Percentiles rank a stretch among this genome's conserved stretches.
phyloP scores from a whole-genome alignment of 2,888 invertebrate species.

The Epinotia bilunana region DNA sequence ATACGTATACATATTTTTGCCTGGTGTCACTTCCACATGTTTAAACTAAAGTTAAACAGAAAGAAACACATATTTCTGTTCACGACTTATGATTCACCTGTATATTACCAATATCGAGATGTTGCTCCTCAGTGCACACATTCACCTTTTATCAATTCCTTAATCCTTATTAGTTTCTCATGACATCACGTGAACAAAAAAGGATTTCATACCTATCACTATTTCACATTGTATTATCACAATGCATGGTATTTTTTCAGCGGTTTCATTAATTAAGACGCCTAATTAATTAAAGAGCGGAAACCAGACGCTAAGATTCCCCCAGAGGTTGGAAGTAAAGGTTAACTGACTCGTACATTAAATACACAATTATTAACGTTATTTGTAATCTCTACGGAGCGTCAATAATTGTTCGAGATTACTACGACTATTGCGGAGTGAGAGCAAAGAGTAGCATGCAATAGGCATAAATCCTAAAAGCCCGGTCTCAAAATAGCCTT shows the following conservation, averaged over 20 bases:
- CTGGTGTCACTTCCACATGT: too few species aligned
- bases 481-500: not conserved
- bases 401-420: conserved; percentile 4
- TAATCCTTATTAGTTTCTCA: too few species aligned
- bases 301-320: not conserved
- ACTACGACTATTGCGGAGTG: conserved; percentile 2
- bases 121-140: too few species aligned
- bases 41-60: too few species aligned
- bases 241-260: not conserved
- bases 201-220: too few species aligned
- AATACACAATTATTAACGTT: conserved; percentile 6
- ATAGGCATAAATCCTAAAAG: conserved; percentile 24
- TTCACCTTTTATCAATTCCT: too few species aligned
- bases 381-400: conserved; percentile 1
- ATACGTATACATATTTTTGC: too few species aligned
- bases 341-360: not conserved
- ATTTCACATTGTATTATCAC: not conserved
- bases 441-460: not conserved
- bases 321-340: not conserved
- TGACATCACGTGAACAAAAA: too few species aligned
- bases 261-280: conserved; percentile 9
- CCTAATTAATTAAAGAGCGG: conserved; percentile 7
- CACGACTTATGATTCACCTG: too few species aligned
- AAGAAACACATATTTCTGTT: too few species aligned
- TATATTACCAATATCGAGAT: too few species aligned